These are phyloP conservation scores for Carcinoscorpius rotundicauda DNA, from an alignment of 1,140 invertebrate genomes.

Conservation along the genomic window DNA sequence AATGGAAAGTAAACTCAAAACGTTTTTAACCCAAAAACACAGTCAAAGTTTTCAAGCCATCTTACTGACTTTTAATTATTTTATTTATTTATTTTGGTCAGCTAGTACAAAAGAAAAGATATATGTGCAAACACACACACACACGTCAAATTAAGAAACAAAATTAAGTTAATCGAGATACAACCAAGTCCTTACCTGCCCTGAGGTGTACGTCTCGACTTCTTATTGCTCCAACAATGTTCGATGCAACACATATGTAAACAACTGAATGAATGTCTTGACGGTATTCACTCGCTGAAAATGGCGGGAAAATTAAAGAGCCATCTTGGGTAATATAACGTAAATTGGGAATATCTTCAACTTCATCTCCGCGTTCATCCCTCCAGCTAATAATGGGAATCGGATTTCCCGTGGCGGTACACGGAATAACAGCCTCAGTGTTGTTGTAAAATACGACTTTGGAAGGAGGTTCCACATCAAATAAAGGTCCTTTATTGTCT, in stretches of 20 bases:
- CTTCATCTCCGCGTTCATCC: slow-evolving; percentile 68
- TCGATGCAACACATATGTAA: slow-evolving; percentile 74
- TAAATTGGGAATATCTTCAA: slow-evolving; percentile 75
- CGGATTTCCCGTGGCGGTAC: slow-evolving; percentile 76
- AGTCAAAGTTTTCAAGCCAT: too few relatives aligned
- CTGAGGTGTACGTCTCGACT: slow-evolving; percentile 83
- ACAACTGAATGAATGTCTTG: slow-evolving; percentile 28
- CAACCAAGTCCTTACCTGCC: slow-evolving; percentile 55
- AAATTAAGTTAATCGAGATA: too few relatives aligned
- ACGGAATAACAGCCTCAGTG: slow-evolving; percentile 80
- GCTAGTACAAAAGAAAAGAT: too few relatives aligned
- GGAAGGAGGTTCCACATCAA: slow-evolving; percentile 78
- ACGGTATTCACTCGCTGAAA: slow-evolving; percentile 24
- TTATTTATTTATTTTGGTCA: too few relatives aligned
- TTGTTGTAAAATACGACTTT: slow-evolving; percentile 87
- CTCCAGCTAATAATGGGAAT: slow-evolving; percentile 41
- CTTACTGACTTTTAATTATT: too few relatives aligned
- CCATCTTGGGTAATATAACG: slow-evolving; percentile 47
- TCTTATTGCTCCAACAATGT: slow-evolving; percentile 75
- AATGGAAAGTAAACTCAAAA: too few relatives aligned
- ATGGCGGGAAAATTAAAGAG: slow-evolving; percentile 27
- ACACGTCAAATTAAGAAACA: too few relatives aligned
- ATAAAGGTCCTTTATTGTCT: slow-evolving; percentile 55
- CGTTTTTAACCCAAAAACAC: too few relatives aligned
- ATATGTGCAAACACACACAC: too few relatives aligned